Conservation (phyloP, 2,888 invertebrate genomes). For the Eurytoma californica region DNA sequence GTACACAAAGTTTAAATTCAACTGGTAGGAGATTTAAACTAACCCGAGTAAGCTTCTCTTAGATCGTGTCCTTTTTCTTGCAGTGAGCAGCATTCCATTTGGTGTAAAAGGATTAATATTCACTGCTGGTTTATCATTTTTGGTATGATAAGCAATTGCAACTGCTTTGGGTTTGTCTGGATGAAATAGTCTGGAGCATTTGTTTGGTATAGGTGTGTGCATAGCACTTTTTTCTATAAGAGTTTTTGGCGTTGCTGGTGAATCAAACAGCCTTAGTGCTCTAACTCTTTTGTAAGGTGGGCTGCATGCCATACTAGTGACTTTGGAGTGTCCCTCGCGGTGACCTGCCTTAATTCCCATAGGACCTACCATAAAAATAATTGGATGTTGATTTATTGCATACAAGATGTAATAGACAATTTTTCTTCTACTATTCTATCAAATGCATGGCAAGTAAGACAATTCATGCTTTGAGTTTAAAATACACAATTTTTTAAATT, state of each 20-base stretch:
- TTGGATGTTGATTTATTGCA: neutral
- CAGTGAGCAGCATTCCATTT: constrained; percentile 82
- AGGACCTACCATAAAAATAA: constrained; percentile 30
- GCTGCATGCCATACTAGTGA: constrained; percentile 72
- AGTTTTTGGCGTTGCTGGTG: constrained; percentile 91
- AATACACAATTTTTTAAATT: neutral
- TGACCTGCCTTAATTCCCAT: constrained; percentile 42
- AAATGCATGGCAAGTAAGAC: constrained; percentile 20
- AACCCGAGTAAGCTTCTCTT: constrained; percentile 76
- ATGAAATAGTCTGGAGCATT: constrained; percentile 65
- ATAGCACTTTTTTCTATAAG: constrained; percentile 83
- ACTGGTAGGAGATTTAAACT: constrained; percentile 38
- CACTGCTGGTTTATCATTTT: constrained; percentile 78
- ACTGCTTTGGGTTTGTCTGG: constrained; percentile 75
- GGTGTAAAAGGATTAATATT: constrained; percentile 93
- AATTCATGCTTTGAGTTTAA: constrained; percentile 29
- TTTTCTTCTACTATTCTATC: neutral
- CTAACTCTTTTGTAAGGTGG: constrained; percentile 80
- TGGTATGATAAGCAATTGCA: constrained; percentile 71
- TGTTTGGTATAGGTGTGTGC: constrained; percentile 77
- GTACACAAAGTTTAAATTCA: no score
- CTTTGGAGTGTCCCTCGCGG: constrained; percentile 62
- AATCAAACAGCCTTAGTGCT: constrained; percentile 85
- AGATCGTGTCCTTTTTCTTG: constrained; percentile 83
- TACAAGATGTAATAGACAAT: neutral